These are phyloP conservation scores for Isotomurus palustris DNA, from an alignment of 2,888 invertebrate genomes.

Conservation along the genomic window DNA sequence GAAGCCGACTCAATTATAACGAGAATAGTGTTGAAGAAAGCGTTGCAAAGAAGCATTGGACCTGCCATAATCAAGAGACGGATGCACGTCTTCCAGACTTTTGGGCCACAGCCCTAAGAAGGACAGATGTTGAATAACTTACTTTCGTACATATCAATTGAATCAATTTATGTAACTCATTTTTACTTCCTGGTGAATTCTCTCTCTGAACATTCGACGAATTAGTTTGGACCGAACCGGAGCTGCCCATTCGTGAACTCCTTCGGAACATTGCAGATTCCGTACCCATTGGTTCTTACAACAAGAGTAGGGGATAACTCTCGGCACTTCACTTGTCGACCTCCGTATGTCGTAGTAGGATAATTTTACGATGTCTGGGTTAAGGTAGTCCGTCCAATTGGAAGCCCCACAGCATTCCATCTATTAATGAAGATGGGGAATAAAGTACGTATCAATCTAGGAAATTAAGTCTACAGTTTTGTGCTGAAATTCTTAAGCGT, in stretches of 20 bases:
- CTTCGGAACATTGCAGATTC: conserved; percentile 3
- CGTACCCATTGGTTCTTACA: conserved; percentile 7
- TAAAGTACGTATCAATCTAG: too few relatives aligned
- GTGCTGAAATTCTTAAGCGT: neutral
- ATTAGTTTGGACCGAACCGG: neutral
- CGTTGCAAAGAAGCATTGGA: neutral
- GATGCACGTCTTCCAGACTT: neutral
- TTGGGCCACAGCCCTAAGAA: conserved; percentile 1
- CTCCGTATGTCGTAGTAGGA: neutral
- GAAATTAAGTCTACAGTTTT: too few relatives aligned
- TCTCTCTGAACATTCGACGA: neutral
- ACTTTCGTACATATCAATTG: neutral
- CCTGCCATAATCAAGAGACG: neutral
- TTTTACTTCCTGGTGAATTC: conserved; percentile 2
- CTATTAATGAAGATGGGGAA: neutral
- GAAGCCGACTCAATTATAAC: neutral
- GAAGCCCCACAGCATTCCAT: conserved; percentile 10
- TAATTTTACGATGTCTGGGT: too few relatives aligned
- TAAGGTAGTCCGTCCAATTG: conserved; percentile 9
- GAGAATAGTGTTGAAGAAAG: neutral
- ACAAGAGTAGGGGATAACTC: conserved; percentile 1
- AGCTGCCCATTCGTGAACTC: neutral
- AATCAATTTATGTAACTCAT: neutral
- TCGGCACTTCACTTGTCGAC: neutral
- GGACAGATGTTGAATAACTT: neutral